Conservation (phyloP, 2,113 vertebrate species). For the Cheirogaleus medius region DNA sequence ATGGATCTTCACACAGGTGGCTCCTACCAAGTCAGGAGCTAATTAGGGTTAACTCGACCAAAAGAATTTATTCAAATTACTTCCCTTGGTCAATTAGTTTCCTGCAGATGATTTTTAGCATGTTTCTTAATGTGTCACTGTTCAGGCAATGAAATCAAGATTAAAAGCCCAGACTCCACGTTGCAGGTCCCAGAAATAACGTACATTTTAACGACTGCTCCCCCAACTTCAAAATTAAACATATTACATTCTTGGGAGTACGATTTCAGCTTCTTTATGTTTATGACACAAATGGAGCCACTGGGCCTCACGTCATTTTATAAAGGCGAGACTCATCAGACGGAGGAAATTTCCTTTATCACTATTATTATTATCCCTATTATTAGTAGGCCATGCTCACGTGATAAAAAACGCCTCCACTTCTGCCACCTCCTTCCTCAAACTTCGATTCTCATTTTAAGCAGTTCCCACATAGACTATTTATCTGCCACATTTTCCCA, state of each 20-base stretch:
- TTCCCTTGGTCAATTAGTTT: background rate
- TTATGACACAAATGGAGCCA: constrained; percentile 80
- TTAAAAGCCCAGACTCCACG: constrained; percentile 56
- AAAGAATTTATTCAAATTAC: background rate
- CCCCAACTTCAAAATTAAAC: constrained; percentile 77
- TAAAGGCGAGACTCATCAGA: constrained; percentile 83
- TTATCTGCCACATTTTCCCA: constrained; percentile 81
- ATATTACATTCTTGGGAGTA: constrained; percentile 78
- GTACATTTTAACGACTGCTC: constrained; percentile 68
- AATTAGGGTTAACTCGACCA: background rate
- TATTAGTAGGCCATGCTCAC: constrained; percentile 82
- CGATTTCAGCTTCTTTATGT: constrained; percentile 80
- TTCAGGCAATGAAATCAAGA: constrained; percentile 68
- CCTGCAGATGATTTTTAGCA: constrained; percentile 49
- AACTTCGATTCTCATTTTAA: constrained; percentile 82
- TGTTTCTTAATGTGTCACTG: constrained; percentile 37
- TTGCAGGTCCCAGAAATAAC: constrained; percentile 72
- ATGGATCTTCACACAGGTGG: background rate
- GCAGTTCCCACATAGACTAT: constrained; percentile 80
- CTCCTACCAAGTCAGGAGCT: background rate
- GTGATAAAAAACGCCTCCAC: constrained; percentile 81
- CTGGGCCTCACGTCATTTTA: constrained; percentile 76
- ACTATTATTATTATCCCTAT: background rate
- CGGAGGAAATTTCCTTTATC: constrained; percentile 85
- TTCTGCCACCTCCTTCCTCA: constrained; percentile 55